Evolutionary conservation across 2,797 vertebrate genomes (phyloP).

Genomic region (Sebastiscus albofasciatus): DNA sequence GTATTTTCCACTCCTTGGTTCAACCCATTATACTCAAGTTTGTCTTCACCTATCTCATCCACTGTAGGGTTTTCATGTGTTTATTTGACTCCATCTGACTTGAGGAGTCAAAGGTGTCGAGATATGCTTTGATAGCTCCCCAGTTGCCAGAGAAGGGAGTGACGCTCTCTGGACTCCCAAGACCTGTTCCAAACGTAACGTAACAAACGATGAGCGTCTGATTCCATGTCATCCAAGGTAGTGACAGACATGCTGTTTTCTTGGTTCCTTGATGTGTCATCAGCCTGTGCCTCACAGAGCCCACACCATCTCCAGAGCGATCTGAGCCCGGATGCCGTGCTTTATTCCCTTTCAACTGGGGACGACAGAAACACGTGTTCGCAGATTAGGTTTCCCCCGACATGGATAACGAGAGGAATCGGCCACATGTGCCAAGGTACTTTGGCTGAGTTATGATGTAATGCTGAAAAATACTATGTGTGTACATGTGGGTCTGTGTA

Average conservation of each 20-base stretch:
- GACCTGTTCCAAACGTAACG: neutral
- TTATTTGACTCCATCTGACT: conserved; percentile 39
- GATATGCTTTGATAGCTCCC: conserved; percentile 44
- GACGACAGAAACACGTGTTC: conserved; percentile 75
- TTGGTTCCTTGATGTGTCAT: conserved; percentile 1
- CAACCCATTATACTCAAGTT: neutral
- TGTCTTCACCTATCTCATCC: conserved; percentile 40
- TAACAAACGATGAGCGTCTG: conserved; percentile 37
- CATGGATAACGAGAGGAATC: conserved; percentile 56
- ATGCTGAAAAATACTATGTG: conserved; percentile 38
- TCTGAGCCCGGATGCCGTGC: conserved; percentile 16
- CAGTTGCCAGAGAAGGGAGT: neutral
- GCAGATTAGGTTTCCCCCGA: conserved; percentile 71
- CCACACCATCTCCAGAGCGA: neutral
- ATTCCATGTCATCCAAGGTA: neutral
- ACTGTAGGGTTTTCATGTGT: conserved; percentile 4
- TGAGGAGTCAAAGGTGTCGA: neutral
- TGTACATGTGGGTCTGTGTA: conserved; percentile 19
- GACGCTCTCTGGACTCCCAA: neutral
- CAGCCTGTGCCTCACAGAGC: neutral
- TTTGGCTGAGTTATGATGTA: conserved; percentile 62
- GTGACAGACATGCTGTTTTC: conserved; percentile 45
- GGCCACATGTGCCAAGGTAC: conserved; percentile 50
- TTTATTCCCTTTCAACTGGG: conserved; percentile 31
- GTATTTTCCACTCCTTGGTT: neutral